Evolutionary conservation across 2,113 vertebrate genomes (phyloP).

Genomic region (Mohoua ochrocephala): DNA sequence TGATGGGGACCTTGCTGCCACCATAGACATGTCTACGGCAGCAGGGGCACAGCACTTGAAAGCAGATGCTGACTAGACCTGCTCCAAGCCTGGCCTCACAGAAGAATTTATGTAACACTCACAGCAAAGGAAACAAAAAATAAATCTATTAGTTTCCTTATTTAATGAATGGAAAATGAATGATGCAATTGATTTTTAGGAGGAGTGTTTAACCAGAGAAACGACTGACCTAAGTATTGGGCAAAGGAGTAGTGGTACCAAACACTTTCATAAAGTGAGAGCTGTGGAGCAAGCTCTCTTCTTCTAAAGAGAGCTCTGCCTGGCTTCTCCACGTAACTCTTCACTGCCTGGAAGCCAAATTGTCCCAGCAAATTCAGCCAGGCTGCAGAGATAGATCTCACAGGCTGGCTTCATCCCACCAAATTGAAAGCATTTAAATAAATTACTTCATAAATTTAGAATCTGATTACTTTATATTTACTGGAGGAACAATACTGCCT

Average conservation of each 20-base stretch:
- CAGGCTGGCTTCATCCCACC: neutral
- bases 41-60: neutral
- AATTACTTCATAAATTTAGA: neutral
- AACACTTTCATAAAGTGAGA: neutral
- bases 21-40: accelerated
- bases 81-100: neutral
- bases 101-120: neutral
- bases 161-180: neutral
- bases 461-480: neutral
- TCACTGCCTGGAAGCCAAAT: neutral
- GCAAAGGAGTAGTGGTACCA: neutral
- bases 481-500: neutral
- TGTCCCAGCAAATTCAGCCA: neutral
- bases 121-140: neutral
- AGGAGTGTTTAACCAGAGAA: neutral
- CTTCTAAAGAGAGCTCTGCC: neutral
- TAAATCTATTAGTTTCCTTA: neutral
- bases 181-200: neutral
- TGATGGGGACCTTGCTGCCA: neutral
- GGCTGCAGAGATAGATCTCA: neutral
- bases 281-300: neutral
- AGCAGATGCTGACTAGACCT: neutral
- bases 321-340: neutral
- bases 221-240: accelerated
- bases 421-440: neutral